These are phyloP conservation scores for Pelodytes ibericus DNA, from an alignment of 2,797 vertebrate species.

Conservation along the genomic window DNA sequence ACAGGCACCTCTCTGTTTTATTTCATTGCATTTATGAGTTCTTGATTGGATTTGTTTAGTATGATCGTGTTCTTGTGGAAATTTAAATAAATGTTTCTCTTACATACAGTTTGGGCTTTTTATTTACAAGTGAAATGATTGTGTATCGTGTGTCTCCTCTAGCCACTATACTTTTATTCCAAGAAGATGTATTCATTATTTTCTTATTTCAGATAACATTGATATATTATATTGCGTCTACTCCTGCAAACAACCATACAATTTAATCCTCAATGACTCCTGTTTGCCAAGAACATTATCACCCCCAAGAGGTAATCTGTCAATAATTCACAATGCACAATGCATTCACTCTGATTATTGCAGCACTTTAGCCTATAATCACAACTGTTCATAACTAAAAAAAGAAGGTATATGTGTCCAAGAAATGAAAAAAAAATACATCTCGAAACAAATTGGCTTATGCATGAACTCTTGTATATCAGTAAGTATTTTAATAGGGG, in stretches of 20 bases:
- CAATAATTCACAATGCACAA: background rate
- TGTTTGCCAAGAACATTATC: background rate
- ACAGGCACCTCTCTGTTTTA: slow-evolving; percentile 81
- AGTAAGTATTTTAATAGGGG: too few species aligned
- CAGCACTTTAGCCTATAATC: background rate
- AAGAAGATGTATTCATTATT: background rate
- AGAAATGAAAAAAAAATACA: too few species aligned
- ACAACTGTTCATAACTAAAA: too few species aligned
- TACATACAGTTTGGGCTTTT: slow-evolving; percentile 65
- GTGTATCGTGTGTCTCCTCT: background rate
- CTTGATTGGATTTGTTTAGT: slow-evolving; percentile 79
- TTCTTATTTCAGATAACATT: too few species aligned
- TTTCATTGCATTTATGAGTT: slow-evolving; percentile 85
- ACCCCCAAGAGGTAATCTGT: background rate
- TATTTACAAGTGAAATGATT: background rate
- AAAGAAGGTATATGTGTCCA: too few species aligned
- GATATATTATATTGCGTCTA: too few species aligned
- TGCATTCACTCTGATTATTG: background rate
- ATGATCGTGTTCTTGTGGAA: slow-evolving; percentile 92
- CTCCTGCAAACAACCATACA: background rate
- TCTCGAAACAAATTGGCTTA: too few species aligned
- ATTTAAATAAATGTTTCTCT: slow-evolving; percentile 98
- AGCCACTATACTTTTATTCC: background rate
- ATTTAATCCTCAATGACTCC: background rate
- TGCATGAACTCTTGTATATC: too few species aligned